These are phyloP conservation scores for Periparus ater DNA, from an alignment of 2,797 vertebrate genomes.

Conservation along the genomic window DNA sequence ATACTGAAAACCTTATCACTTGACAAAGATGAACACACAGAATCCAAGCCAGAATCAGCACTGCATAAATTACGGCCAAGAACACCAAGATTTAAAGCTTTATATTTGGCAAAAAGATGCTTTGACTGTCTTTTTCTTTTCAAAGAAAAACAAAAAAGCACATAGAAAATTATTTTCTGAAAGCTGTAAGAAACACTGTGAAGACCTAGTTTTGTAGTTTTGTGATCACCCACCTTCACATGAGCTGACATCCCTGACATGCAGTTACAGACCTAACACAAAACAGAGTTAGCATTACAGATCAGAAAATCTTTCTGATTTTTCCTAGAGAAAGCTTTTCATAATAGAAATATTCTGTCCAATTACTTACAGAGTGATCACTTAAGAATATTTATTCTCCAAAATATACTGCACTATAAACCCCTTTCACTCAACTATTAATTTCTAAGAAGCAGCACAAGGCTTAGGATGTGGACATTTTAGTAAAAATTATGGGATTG, in stretches of 20 bases:
- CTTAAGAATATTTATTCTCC: constrained; percentile 6
- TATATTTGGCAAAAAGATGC: not conserved
- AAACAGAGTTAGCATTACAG: not conserved
- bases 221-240: not conserved
- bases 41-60: constrained; percentile 9
- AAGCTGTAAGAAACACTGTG: not conserved
- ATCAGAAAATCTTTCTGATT: not conserved
- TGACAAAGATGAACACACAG: not conserved
- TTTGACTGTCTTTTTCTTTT: not conserved
- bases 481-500: not conserved
- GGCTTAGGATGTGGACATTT: not conserved
- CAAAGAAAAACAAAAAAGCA: not conserved
- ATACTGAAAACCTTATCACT: not conserved
- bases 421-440: not conserved
- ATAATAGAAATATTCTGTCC: not conserved
- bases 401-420: not conserved
- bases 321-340: not conserved
- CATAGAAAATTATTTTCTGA: not conserved
- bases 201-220: not conserved
- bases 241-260: not conserved
- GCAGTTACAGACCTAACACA: not conserved
- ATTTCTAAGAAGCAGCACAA: not conserved
- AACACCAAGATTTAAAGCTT: not conserved
- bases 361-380: not conserved
- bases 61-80: not conserved